Conservation (phyloP, 2,113 vertebrate genomes). For the Protomyctophum bolini region DNA sequence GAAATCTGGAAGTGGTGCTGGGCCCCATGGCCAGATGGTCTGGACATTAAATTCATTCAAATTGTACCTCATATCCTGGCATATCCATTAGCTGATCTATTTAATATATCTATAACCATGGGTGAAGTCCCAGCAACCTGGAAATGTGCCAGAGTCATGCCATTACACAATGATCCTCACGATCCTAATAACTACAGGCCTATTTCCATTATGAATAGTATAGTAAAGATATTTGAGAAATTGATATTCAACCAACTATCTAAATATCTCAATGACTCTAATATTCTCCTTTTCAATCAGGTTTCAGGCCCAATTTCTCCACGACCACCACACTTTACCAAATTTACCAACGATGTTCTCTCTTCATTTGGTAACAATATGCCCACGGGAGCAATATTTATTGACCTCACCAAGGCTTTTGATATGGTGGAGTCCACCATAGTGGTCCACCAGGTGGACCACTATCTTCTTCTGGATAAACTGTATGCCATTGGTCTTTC, state of each 20-base stretch:
- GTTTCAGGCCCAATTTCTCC: background rate
- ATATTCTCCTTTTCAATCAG: background rate
- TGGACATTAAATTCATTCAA: background rate
- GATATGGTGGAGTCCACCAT: too few relatives aligned
- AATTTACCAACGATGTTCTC: too few relatives aligned
- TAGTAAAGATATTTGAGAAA: background rate
- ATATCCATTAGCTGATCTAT: background rate
- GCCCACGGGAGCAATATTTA: too few relatives aligned
- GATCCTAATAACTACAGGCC: background rate
- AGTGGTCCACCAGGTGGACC: too few relatives aligned
- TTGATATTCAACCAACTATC: background rate
- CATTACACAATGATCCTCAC: background rate
- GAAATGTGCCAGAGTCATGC: background rate
- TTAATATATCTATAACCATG: background rate
- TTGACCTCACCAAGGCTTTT: too few relatives aligned
- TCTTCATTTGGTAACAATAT: too few relatives aligned
- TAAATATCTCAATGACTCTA: background rate
- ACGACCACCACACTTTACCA: background rate
- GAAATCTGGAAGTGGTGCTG: too few relatives aligned
- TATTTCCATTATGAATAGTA: too few relatives aligned
- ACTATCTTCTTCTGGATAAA: too few relatives aligned
- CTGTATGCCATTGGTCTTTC: too few relatives aligned
- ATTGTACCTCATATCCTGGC: background rate
- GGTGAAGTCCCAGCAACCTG: background rate
- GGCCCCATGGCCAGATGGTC: background rate